Percentiles rank a stretch among this genome's conserved stretches.
Evolutionary conservation across 2,888 invertebrate species (phyloP).

Genomic region (Agonum fuliginosum): DNA sequence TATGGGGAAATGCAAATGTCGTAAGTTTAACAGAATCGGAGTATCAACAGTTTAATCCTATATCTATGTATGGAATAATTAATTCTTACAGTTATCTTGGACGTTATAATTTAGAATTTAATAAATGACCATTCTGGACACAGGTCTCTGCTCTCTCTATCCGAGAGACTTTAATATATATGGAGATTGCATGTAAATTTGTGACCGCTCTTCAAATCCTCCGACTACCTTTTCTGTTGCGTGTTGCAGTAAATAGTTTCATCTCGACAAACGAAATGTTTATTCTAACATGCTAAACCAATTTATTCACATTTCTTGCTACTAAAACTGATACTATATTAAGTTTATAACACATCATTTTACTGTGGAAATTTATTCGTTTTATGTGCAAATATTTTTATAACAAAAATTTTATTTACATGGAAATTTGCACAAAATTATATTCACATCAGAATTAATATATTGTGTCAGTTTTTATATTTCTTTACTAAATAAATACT

Average conservation of each 20-base stretch:
- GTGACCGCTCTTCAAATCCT: conserved; percentile 54
- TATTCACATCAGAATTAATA: no score
- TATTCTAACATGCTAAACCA: conserved; percentile 38
- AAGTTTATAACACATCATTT: not conserved
- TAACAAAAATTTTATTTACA: not conserved
- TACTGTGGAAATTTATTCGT: not conserved
- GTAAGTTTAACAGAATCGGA: not conserved
- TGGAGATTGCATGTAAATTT: conserved; percentile 58
- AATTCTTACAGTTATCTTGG: conserved; percentile 56
- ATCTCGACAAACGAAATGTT: conserved; percentile 47
- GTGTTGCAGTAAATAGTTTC: conserved; percentile 46
- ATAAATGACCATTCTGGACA: conserved; percentile 53
- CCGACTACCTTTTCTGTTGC: conserved; percentile 44
- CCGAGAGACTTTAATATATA: conserved; percentile 56
- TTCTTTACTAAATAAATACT: no score
- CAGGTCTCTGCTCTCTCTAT: conserved; percentile 29
- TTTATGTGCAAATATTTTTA: not conserved
- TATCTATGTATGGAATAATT: conserved; percentile 59
- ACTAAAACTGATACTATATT: not conserved
- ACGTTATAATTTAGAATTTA: conserved; percentile 47
- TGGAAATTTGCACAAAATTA: not conserved
- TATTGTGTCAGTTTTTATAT: no score
- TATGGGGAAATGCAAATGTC: not conserved
- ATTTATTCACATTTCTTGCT: conserved; percentile 11
- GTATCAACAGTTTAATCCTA: conserved; percentile 19